Conservation (phyloP, 1,140 invertebrate species). For the Epicauta chinensis region DNA sequence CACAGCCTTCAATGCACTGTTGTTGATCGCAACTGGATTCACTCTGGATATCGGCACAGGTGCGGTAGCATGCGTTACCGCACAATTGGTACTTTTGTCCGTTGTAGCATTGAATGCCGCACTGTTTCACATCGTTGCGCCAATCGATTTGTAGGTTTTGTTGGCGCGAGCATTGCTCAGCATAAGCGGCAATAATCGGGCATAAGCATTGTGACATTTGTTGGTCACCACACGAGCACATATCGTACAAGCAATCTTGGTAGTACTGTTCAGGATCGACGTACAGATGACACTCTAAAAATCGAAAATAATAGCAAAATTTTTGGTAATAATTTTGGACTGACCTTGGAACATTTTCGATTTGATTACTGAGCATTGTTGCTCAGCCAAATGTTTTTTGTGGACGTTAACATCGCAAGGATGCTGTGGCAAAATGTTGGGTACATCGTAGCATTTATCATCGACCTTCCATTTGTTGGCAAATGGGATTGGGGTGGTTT, state of each 20-base stretch:
- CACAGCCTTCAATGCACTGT: slow-evolving; percentile 80
- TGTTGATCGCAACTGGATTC: slow-evolving; percentile 46
- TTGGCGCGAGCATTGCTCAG: slow-evolving; percentile 65
- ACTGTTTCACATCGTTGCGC: slow-evolving; percentile 70
- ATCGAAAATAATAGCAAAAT: too few species aligned
- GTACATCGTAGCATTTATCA: slow-evolving; percentile 59
- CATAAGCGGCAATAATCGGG: slow-evolving; percentile 73
- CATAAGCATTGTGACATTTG: slow-evolving; percentile 64
- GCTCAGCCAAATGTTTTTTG: slow-evolving; percentile 60
- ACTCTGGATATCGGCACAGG: slow-evolving; percentile 58
- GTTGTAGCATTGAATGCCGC: slow-evolving; percentile 68
- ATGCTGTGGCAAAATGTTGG: slow-evolving; percentile 49
- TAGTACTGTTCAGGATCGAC: slow-evolving; percentile 74
- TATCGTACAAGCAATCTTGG: slow-evolving; percentile 77
- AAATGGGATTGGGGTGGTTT: slow-evolving; percentile 67
- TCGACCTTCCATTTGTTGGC: slow-evolving; percentile 84
- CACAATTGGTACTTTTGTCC: slow-evolving; percentile 77
- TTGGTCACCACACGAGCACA: slow-evolving; percentile 64
- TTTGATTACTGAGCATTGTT: slow-evolving; percentile 62
- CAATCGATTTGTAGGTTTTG: slow-evolving; percentile 65
- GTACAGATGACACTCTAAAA: slow-evolving; percentile 47
- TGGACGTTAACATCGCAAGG: slow-evolving; percentile 67
- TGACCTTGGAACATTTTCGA: slow-evolving; percentile 48
- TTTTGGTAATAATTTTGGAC: too few species aligned
- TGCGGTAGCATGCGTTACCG: slow-evolving; percentile 65